Base-by-base conservation (phyloP, 2,797 vertebrate species). In the Echiichthys vipera region DNA sequence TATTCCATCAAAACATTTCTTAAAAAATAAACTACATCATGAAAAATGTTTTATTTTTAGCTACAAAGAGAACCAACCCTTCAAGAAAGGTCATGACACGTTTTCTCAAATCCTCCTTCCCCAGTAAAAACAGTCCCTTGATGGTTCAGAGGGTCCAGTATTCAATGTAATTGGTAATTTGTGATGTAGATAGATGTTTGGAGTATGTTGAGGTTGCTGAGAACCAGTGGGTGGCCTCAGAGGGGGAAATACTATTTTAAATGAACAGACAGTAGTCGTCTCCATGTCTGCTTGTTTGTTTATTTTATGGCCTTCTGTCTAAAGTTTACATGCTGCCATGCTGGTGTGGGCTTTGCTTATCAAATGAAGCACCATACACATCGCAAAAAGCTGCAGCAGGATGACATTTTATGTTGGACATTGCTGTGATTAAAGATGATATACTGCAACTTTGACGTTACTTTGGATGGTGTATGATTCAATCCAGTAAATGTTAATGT, bases 351-450 rank as follows among this genome's bases (percentile, higher is more conserved):
- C 9, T 72, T 92, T 90, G 89, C 53, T 86, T 73, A 69, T 14
- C 83, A 90, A 88, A 86, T 89, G 27, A 90, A 59, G 46, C 62
- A 47, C 36, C 40, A 79, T 50, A 49, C 45, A 68, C 54, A 6
- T 46, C 53, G 3, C 40, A 64, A 54, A 62, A 25, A 2, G 18
- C 58, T 49, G 50, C 24, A 8, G 32, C 5, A 17, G 18, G 22
- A 63, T 18, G 10, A 61, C 14, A 29, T 53, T 66, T 76, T 55
- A 67, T 57, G 29, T 29, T 24, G 6, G 22, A 50, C n/a, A 37
- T 36, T 57, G 25, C 22, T 20, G 11, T 65, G 30, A 62, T 65
- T 53, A 64, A 77, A n/a, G 4, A n/a, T 67, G 2, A 70, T 42
- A 11, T 30, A 1, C 15, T 68, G 37, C 30, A 25, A 40, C 59